phyloP scores from a whole-genome alignment of 2,888 invertebrate genomes.

The Koerneria pararmatus region DNA sequence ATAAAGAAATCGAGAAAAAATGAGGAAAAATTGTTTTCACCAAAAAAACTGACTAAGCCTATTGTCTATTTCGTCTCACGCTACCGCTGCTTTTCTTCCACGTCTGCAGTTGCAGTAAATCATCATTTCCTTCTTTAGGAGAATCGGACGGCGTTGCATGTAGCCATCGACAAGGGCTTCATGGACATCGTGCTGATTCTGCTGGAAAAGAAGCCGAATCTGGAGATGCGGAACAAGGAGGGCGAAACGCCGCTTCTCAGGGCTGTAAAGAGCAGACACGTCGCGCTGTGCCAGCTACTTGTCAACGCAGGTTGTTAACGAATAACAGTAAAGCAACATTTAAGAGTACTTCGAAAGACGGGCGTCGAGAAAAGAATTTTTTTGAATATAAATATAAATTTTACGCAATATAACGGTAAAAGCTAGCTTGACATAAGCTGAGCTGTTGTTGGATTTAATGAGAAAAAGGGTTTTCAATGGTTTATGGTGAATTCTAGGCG shows the following conservation, averaged over 20 bases:
- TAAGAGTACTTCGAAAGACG: no score
- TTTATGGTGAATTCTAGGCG: conserved; percentile 68
- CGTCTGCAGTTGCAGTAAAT: background rate
- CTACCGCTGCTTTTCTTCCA: background rate
- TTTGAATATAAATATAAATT: no score
- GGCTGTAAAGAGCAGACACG: conserved; percentile 81
- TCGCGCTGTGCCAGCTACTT: conserved; percentile 83
- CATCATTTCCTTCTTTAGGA: conserved; percentile 66
- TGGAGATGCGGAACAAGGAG: conserved; percentile 85
- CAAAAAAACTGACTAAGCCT: no score
- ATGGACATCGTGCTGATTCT: conserved; percentile 76
- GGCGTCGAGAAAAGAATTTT: no score
- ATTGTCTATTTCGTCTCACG: background rate
- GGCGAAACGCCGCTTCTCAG: conserved; percentile 88
- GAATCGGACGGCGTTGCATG: conserved; percentile 88
- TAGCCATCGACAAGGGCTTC: conserved; percentile 92
- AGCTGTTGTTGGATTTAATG: no score
- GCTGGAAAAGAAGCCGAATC: conserved; percentile 83
- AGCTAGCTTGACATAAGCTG: no score
- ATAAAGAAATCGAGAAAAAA: no score
- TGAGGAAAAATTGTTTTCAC: no score
- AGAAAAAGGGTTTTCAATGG: background rate
- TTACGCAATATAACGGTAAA: no score
- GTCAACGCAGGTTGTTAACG: conserved; percentile 77
- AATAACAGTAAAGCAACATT: no score